phyloP scores from a whole-genome alignment of 2,113 vertebrate species.

The Laterallus jamaicensis region DNA sequence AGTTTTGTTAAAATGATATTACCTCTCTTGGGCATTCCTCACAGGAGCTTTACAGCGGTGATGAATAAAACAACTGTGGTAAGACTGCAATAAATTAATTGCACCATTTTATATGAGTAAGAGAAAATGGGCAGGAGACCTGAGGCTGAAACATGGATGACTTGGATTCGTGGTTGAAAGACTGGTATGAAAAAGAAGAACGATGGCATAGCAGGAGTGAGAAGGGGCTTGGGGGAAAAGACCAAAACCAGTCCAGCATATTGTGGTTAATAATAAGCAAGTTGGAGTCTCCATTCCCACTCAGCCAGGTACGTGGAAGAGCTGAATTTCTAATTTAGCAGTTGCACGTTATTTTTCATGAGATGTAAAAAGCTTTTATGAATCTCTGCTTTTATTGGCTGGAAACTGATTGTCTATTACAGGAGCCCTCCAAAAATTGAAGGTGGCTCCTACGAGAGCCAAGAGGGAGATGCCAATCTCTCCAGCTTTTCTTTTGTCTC shows the following conservation, averaged over 20 bases:
- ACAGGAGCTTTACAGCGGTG: constrained; percentile 24
- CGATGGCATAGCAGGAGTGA: background rate
- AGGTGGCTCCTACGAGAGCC: background rate
- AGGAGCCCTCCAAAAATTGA: background rate
- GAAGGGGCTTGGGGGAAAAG: background rate
- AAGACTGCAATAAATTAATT: constrained; percentile 72
- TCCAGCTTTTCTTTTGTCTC: background rate
- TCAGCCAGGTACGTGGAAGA: background rate
- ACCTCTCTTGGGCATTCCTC: constrained; percentile 65
- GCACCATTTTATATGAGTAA: constrained; percentile 52
- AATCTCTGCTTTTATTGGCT: background rate
- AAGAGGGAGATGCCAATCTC: background rate
- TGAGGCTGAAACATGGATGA: constrained; percentile 49
- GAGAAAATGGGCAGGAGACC: constrained; percentile 38
- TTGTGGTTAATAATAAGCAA: constrained; percentile 18
- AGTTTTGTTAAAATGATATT: constrained; percentile 68
- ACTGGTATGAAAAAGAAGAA: background rate
- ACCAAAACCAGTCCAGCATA: background rate
- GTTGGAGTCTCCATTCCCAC: constrained; percentile 24
- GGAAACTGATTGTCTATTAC: background rate
- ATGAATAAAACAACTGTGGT: constrained; percentile 77
- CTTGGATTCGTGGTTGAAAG: background rate
- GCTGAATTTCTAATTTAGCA: constrained; percentile 41
- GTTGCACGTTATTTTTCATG: background rate
- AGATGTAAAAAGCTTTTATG: background rate